These are phyloP conservation scores for Lerema accius DNA, from an alignment of 1,140 invertebrate genomes.

Conservation along the genomic window DNA sequence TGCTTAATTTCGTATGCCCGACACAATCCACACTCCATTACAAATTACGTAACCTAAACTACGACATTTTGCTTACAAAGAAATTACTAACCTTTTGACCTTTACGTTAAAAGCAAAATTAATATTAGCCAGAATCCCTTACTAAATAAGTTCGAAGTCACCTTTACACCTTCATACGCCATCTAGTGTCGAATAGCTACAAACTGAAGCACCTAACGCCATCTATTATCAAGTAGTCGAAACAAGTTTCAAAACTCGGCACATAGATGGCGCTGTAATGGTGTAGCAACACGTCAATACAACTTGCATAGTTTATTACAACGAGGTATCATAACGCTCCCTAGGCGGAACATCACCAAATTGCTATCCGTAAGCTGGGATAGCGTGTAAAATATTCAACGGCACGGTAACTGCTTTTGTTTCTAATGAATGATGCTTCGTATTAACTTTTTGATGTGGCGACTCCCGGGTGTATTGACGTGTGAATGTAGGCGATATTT, in stretches of 20 bases:
- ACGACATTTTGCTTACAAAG: no score
- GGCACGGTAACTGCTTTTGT: conserved; percentile 69
- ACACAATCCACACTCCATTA: no score
- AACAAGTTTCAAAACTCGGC: conserved; percentile 5
- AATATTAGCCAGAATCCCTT: no score
- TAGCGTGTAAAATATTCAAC: conserved; percentile 72
- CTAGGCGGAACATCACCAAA: conserved; percentile 60
- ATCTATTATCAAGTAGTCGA: conserved; percentile 46
- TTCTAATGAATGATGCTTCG: conserved; percentile 67
- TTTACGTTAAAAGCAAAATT: no score
- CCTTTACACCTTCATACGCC: no score
- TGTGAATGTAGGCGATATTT: no score
- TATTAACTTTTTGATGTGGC: conserved; percentile 27
- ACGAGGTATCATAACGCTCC: conserved; percentile 65
- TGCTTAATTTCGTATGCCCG: no score
- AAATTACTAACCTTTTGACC: no score
- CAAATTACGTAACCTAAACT: no score
- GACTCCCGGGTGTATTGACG: no score
- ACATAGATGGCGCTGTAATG: conserved; percentile 47
- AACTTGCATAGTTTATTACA: conserved; percentile 66
- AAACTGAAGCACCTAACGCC: conserved; percentile 32
- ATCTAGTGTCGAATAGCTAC: no score
- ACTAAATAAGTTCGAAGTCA: no score
- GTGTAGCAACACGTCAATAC: conserved; percentile 57
- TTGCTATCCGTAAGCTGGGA: conserved; percentile 59